Conservation (phyloP, 2,888 invertebrate species). For the Drosophila fulvimacula region DNA sequence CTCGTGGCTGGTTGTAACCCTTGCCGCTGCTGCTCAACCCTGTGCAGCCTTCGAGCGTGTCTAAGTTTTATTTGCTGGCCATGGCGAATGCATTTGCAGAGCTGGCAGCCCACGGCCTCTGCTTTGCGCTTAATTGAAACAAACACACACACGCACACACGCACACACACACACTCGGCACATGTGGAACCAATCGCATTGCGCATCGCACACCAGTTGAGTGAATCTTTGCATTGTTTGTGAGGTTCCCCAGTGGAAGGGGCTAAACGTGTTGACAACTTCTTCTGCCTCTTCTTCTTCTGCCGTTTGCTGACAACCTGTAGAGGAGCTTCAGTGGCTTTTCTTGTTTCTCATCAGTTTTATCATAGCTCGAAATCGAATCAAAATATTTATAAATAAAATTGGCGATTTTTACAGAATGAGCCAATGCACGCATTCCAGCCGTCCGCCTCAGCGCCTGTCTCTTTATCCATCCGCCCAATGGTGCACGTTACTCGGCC, state of each 20-base stretch:
- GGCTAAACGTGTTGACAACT: background rate
- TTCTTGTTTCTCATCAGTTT: background rate
- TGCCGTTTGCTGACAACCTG: background rate
- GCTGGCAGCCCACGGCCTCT: constrained; percentile 13
- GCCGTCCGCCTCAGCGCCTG: no score
- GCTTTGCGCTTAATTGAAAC: constrained; percentile 63
- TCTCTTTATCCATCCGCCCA: no score
- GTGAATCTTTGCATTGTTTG: constrained; percentile 45
- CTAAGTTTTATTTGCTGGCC: constrained; percentile 80
- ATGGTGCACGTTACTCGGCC: no score
- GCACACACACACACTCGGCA: constrained; percentile 19
- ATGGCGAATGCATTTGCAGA: constrained; percentile 57
- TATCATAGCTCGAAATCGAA: background rate
- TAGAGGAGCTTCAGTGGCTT: background rate
- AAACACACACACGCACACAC: constrained; percentile 38
- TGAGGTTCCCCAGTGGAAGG: background rate
- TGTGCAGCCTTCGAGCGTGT: constrained; percentile 55
- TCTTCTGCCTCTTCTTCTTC: background rate
- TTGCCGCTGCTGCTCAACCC: constrained; percentile 21
- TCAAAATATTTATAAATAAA: no score
- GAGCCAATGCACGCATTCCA: no score
- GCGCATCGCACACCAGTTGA: constrained; percentile 66
- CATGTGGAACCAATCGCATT: constrained; percentile 76
- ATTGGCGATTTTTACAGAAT: no score
- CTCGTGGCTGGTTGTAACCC: constrained; percentile 40